Evolutionary conservation across 2,888 invertebrate species (phyloP).

Genomic region (Osedax fenrisi): DNA sequence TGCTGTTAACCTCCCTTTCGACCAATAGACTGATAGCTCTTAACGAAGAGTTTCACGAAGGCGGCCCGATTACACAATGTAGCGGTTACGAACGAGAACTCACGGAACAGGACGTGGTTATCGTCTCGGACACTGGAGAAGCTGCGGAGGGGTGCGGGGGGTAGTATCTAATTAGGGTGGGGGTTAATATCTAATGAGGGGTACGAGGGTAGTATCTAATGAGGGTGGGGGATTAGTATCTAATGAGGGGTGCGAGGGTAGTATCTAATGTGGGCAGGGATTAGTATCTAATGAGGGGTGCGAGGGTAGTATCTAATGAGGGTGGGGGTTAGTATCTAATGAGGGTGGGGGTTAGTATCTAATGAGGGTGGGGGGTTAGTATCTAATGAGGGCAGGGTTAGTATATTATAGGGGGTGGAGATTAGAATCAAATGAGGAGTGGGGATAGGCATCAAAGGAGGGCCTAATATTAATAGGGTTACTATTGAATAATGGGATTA

Average conservation of each 20-base stretch:
- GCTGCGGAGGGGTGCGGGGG: conserved; percentile 38
- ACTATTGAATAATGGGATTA: no score
- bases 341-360: no score
- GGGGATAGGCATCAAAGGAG: no score
- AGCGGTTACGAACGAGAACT: conserved; percentile 44
- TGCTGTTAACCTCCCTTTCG: conserved; percentile 47
- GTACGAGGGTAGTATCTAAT: no score
- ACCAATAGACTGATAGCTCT: conserved; percentile 47
- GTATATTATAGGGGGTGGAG: no score
- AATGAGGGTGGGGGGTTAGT: neutral
- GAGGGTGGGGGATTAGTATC: neutral
- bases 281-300: conserved; percentile 48
- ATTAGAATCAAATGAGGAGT: conserved; percentile 48
- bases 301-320: conserved; percentile 43
- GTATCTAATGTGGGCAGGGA: no score
- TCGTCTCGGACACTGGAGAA: conserved; percentile 47
- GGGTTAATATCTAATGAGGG: conserved; percentile 48
- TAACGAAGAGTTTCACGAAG: conserved; percentile 48
- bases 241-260: no score
- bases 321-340: neutral
- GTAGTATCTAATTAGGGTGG: neutral
- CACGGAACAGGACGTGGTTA: conserved; percentile 48
- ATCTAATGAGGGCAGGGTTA: no score
- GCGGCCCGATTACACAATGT: conserved; percentile 49
- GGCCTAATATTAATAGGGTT: no score